A percentile compares a stretch with the other conserved stretches of the same genome.
Evolutionary conservation across 1,140 invertebrate genomes (phyloP).

Genomic region (Microvelia longipes): DNA sequence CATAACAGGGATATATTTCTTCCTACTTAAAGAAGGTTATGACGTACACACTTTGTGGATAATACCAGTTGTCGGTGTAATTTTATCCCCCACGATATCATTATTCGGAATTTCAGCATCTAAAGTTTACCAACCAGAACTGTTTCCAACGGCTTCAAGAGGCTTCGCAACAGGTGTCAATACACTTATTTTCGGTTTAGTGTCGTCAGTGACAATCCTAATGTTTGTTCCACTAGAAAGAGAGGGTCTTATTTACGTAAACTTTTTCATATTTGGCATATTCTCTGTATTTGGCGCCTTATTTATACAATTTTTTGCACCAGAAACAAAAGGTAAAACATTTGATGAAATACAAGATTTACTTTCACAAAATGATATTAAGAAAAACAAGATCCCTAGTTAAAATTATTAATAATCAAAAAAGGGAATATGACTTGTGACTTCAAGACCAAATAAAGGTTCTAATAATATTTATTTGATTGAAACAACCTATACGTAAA

Average conservation of each 20-base stretch:
- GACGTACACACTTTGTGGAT: constrained; percentile 9
- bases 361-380: neutral
- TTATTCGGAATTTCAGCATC: constrained; percentile 14
- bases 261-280: constrained; percentile 10
- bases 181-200: constrained; percentile 17
- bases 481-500: too few relatives aligned
- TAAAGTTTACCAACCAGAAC: constrained; percentile 21
- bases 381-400: neutral
- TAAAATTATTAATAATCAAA: too few relatives aligned
- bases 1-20: constrained; percentile 17
- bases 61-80: constrained; percentile 16
- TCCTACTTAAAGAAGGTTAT: neutral
- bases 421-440: too few relatives aligned
- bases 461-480: too few relatives aligned
- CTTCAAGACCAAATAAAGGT: too few relatives aligned
- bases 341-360: constrained; percentile 12
- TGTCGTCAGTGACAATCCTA: constrained; percentile 52
- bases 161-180: constrained; percentile 15
- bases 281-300: constrained; percentile 12
- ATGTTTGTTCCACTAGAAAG: constrained; percentile 45
- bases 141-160: constrained; percentile 16
- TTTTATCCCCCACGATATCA: constrained; percentile 13
- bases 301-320: constrained; percentile 7
- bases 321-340: constrained; percentile 16
- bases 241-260: constrained; percentile 36